phyloP scores from a whole-genome alignment of 2,888 invertebrate genomes.

The Pterobdella sp. region DNA sequence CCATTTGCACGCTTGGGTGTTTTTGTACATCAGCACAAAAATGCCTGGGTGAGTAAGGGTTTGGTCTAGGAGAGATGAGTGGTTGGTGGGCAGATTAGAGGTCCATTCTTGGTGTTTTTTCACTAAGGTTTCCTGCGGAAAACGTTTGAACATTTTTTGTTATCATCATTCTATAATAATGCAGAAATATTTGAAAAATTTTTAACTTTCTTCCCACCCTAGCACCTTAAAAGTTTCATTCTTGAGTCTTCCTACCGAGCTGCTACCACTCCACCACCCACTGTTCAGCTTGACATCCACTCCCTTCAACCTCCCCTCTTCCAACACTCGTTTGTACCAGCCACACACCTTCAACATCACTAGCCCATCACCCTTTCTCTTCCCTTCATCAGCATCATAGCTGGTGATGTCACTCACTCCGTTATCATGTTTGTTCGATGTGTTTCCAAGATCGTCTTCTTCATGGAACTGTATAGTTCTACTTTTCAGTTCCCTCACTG shows the following conservation, averaged over 20 bases:
- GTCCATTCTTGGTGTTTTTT: background rate
- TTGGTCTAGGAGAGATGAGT: background rate
- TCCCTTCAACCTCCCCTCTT: background rate
- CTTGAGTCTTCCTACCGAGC: background rate
- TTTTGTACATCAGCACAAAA: background rate
- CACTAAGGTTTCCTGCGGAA: background rate
- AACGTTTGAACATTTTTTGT: too few species aligned
- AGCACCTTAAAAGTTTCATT: background rate
- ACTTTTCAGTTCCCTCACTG: background rate
- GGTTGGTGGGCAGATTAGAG: background rate
- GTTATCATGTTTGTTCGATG: too few species aligned
- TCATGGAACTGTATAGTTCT: background rate
- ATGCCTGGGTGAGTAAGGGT: background rate
- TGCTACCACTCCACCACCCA: background rate
- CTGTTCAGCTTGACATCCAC: background rate
- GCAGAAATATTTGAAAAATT: background rate
- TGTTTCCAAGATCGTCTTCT: too few species aligned
- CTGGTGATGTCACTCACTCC: too few species aligned
- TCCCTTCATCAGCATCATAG: background rate
- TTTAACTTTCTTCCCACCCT: background rate
- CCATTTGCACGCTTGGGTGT: background rate
- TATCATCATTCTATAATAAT: too few species aligned
- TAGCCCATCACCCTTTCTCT: background rate
- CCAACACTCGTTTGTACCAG: background rate
- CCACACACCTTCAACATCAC: conserved; percentile 8